Base-by-base conservation (phyloP, 2,797 vertebrate species). In the Calcarius lapponicus region DNA sequence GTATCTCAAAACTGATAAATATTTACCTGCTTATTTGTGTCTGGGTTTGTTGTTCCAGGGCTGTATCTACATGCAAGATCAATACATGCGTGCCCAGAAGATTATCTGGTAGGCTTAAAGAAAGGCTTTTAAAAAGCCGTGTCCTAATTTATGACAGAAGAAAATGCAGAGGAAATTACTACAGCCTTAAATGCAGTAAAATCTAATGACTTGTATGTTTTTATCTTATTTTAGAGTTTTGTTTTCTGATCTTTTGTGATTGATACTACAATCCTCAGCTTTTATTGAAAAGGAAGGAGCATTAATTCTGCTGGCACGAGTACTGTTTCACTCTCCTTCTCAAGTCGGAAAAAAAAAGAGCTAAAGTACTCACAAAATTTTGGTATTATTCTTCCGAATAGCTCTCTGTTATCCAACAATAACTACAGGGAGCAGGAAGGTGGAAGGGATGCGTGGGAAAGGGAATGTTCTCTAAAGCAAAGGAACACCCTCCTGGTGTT, bases 381-480 rank as follows among this genome's bases (percentile, higher is more conserved):
- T 31, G 45, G 42, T 24, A 29, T 17, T 48, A n/a, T 53, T 73
- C 9, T 70, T 81, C 11, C 10, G 26, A 82, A 7, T 40, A 70
- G 34, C 58, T 54, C 34, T 65, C n/a, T 42, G 48, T 43, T 82
- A 9, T 10, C 40, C 69, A 53, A 7, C 22, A 38, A 16, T 26
- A 64, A 67, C 9, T 14, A 28, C 11, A 16, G 45, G 10, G 43
- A 57, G 21, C n/a, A 70, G 36, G 15, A 66, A 15, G 31, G 5
- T 17, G 29, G 45, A 66, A 71, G 12, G 11, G 22, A 87, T 20
- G 20, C 20, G 3, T 6, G 29, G 65, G 34, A 76, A 70, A 76
- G 5, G 11, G 16, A 73, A 50, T 11, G 3, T 0, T 5, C 10
- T 0, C 16, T 11, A 2, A 5, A 19, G 40, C 20, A 19, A 10